Conservation (phyloP, 2,113 vertebrate species). For the Mandrillus leucophaeus region DNA sequence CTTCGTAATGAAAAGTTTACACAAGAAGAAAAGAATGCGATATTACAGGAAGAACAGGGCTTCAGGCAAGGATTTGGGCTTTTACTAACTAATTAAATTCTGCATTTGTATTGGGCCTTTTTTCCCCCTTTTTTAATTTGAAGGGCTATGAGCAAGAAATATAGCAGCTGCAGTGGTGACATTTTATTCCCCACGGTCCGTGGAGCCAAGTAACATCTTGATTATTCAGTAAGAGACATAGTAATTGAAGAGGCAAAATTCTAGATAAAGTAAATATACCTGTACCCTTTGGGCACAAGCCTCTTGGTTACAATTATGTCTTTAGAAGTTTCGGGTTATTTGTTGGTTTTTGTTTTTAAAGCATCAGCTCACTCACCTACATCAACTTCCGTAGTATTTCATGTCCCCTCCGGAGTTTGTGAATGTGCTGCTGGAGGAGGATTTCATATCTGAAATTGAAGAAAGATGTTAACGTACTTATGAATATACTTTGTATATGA, state of each 20-base stretch:
- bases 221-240: conserved; percentile 79
- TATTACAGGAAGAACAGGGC: conserved; percentile 87
- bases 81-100: conserved; percentile 91
- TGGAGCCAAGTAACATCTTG: conserved; percentile 77
- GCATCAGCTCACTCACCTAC: not conserved
- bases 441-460: not conserved
- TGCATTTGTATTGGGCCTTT: conserved; percentile 79
- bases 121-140: conserved; percentile 79
- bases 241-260: conserved; percentile 55
- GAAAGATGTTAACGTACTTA: not conserved
- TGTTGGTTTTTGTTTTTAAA: not conserved
- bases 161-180: conserved; percentile 79
- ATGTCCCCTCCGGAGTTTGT: not conserved
- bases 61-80: conserved; percentile 84
- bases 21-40: conserved; percentile 85
- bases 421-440: not conserved
- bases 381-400: not conserved
- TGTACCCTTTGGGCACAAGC: not conserved
- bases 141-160: conserved; percentile 77
- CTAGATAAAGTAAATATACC: conserved; percentile 65
- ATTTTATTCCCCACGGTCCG: conserved; percentile 81
- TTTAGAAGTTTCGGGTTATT: conserved; percentile 35
- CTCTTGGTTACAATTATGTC: not conserved
- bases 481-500: not conserved
- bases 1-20: conserved; percentile 92